Base-by-base conservation (phyloP, 2,888 invertebrate genomes). In the Lochmaea crataegi region DNA sequence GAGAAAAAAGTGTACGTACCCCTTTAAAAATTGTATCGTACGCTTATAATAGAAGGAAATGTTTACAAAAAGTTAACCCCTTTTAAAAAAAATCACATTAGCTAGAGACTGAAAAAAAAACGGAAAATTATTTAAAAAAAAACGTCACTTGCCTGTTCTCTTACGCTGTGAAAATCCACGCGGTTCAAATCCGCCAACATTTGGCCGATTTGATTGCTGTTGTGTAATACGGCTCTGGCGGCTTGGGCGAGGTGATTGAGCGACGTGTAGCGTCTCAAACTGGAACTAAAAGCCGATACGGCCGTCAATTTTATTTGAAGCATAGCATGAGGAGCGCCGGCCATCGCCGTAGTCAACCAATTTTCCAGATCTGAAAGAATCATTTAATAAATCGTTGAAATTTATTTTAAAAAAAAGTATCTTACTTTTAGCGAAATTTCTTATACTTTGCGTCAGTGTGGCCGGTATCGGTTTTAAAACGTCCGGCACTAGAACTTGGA, bases 91-190 rank as follows among this genome's bases (percentile, higher is more conserved):
- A 26, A 26, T 22, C 22, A 22, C 22, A 2, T 22, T 22, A 22
- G 22, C 41, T 11, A 7, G 3, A 41, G 41, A n/a, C n/a, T n/a
- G n/a, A n/a, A n/a, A n/a, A n/a, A n/a, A n/a, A n/a, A n/a, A n/a
- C n/a, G n/a, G n/a, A n/a, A n/a, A n/a, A n/a, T n/a, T n/a, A n/a
- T n/a, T n/a, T n/a, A n/a, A n/a, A 7, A 67, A 32, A 98, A 99
- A 0, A 96, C 95, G 1, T 98, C 98, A 12, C 32, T 32, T 26
- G 26, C 58, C 90, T 97, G 92, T 82, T 90, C 89, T 82, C 96
- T 97, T 14, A 99, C 97, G 88, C 98, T 97, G 84, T 96, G 94
- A 88, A 99, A 98, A 88, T 99, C 99, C 57, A 99, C 98, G 79
- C 98, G 93, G 89, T 97, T 98, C 80, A 99, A 90, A 88, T 99